Conservation (phyloP, 2,113 vertebrate species). For the Catharus minimus region DNA sequence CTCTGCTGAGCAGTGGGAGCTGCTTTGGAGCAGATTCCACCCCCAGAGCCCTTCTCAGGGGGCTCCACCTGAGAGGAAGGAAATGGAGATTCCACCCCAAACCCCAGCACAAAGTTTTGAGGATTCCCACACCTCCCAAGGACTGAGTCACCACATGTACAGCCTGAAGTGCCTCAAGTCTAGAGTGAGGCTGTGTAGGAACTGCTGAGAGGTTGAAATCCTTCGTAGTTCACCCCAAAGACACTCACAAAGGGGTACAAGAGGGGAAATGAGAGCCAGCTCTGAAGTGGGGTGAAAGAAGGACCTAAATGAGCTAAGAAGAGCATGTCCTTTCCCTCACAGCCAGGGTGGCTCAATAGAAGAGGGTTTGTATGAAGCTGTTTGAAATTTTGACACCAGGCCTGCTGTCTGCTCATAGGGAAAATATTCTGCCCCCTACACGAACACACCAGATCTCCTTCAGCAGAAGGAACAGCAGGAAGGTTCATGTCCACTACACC, state of each 20-base stretch:
- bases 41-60: conserved; percentile 1
- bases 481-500: neutral
- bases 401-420: neutral
- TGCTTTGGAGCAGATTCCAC: neutral
- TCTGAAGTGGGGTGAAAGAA: neutral
- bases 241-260: neutral
- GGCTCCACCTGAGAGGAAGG: conserved; percentile 38
- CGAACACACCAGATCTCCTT: neutral
- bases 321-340: neutral
- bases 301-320: neutral
- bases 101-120: conserved; percentile 35
- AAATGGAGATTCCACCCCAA: conserved; percentile 65
- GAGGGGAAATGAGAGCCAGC: neutral
- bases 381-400: neutral
- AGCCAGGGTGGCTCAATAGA: neutral
- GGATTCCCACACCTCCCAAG: conserved; percentile 51
- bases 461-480: neutral
- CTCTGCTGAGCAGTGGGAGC: neutral
- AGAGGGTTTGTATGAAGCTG: neutral
- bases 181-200: neutral
- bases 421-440: neutral
- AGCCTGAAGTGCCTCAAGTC: neutral
- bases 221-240: neutral
- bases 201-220: neutral
- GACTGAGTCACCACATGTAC: conserved; percentile 35